Evolutionary conservation across 2,797 vertebrate genomes (phyloP), one percentile per base, ranked within the genome.

Genomic region (Knipowitschia caucasica): DNA sequence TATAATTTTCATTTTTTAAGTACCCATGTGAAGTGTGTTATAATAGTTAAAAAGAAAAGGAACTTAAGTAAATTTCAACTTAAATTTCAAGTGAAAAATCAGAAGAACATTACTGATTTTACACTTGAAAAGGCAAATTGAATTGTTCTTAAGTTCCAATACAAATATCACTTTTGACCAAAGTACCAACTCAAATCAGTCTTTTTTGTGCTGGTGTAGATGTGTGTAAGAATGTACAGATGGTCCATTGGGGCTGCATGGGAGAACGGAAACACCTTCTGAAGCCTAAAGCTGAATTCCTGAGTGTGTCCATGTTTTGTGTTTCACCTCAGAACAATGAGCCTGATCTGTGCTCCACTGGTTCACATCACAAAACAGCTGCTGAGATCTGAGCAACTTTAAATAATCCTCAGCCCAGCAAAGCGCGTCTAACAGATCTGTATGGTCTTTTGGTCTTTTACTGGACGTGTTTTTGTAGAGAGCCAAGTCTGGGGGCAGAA

Each of bases 381-480:
- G 21, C 20, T 65, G 56, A 55, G 73, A 64, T 57, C 34, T 34
- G 46, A 33, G 24, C 23, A 33, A 51, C 25, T 44, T 21, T 30
- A 59, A 45, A 40, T 71, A 65, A 75, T 65, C 67, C 51, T 51
- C 24, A 35, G 9, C 15, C 40, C 18, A 17, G 12, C n/a, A n/a
- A n/a, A n/a, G n/a, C n/a, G n/a, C n/a, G n/a, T n/a, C n/a, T n/a
- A n/a, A n/a, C n/a, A n/a, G n/a, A n/a, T n/a, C n/a, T n/a, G n/a
- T n/a, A n/a, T n/a, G n/a, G n/a, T n/a, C n/a, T n/a, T n/a, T n/a
- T n/a, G n/a, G n/a, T n/a, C n/a, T n/a, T n/a, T n/a, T n/a, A n/a
- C n/a, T n/a, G n/a, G n/a, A n/a, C n/a, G n/a, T n/a, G n/a, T n/a
- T n/a, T n/a, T n/a, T n/a, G n/a, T n/a, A n/a, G n/a, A n/a, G n/a